These are phyloP conservation scores for Homalodisca vitripennis DNA, from an alignment of 1,140 invertebrate species.

Conservation along the genomic window DNA sequence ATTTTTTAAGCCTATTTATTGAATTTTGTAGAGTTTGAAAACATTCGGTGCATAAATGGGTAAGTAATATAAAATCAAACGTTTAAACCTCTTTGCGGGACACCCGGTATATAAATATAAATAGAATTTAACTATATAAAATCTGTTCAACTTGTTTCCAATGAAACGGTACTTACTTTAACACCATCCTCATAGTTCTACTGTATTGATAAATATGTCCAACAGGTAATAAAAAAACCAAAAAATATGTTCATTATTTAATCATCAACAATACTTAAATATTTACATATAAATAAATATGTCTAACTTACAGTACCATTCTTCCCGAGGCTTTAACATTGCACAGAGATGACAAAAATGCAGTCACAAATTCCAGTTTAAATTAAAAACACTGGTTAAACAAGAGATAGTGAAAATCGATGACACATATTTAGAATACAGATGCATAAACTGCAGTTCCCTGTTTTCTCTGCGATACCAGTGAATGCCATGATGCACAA, in stretches of 20 bases:
- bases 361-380: background rate
- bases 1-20: no score
- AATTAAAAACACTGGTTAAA: conserved; percentile 6
- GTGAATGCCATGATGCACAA: background rate
- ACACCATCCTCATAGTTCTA: no score
- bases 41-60: no score
- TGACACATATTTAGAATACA: conserved; percentile 5
- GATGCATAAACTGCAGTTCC: background rate
- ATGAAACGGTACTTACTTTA: no score
- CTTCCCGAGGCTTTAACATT: background rate
- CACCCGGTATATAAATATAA: no score
- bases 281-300: conserved; percentile 12
- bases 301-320: conserved; percentile 5
- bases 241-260: background rate
- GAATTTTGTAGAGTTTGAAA: no score
- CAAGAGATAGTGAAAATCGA: background rate
- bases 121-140: no score
- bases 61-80: no score
- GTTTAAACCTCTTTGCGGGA: no score
- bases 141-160: no score
- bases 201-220: no score
- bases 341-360: background rate
- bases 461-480: background rate
- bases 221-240: no score
- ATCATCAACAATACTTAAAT: conserved; percentile 11